Evolutionary conservation across 1,140 invertebrate species (phyloP), one percentile per base, ranked within the genome.

Genomic region (Spodoptera frugiperda): DNA sequence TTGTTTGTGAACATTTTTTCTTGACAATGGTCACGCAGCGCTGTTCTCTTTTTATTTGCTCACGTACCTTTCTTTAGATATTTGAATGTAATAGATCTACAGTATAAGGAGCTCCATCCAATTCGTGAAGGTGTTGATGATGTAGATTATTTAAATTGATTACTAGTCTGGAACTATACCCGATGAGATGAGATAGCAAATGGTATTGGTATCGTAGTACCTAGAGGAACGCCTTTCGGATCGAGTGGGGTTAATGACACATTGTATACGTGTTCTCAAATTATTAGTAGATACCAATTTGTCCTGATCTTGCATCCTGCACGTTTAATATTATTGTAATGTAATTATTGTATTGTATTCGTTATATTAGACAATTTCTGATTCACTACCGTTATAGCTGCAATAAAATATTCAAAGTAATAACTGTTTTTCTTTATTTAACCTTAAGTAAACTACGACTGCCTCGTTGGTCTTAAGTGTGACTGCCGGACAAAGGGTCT

Each of bases 341-440:
- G 71, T 73, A 61, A 71, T 55, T 55, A 44, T 21, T 57, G 33
- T 71, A 71, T 71, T 71, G 68, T 71, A 71, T 33, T 55, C 68
- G 68, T 71, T 71, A 57, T 39, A 44, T 14, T 71, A 71, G 53
- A 21, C 55, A 55, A 71, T 57, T 44, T 44, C 51, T 71, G 9
- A 65, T 65, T 44, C 51, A 71, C 17, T 71, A 55, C 55, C 11
- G 68, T 57, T 57, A 71, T 55, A 55, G 12, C 15, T 44, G 39
- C 21, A 71, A 57, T 71, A 55, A 71, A 71, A 55, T 55, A 71
- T 57, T 71, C 68, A 71, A 71, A 71, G 15, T 21, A 55, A 46
- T 46, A n/a, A 2, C 0, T 12, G 53, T 39, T 30, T 71, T 71
- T 59, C n/a, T 0, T 33, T 55, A 55, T 39, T 39, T 39, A 10